Conservation (phyloP, 2,113 vertebrate species). For the Xiphias gladius region DNA sequence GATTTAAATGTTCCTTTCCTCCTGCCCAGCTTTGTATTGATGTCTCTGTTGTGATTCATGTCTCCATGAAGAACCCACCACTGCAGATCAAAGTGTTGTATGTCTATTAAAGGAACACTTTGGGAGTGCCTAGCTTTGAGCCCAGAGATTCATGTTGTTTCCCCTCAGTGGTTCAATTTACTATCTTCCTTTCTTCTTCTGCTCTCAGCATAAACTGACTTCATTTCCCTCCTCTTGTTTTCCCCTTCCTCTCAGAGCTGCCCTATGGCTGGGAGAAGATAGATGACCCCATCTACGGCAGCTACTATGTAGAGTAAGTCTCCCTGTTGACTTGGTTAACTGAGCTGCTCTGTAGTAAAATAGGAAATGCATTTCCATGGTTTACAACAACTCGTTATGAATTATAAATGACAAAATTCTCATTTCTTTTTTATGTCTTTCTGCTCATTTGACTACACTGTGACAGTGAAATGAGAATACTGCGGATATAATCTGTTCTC, state of each 20-base stretch:
- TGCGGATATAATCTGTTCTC: conserved; percentile 7
- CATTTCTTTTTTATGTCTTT: conserved; percentile 42
- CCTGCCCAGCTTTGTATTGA: conserved; percentile 31
- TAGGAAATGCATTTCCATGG: conserved; percentile 48
- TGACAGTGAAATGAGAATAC: conserved; percentile 21
- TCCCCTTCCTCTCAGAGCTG: conserved; percentile 89
- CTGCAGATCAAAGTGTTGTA: conserved; percentile 67
- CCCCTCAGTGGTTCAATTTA: conserved; percentile 60
- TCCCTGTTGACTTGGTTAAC: conserved; percentile 47
- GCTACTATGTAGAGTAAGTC: conserved; percentile 99
- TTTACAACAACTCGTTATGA: conserved; percentile 32
- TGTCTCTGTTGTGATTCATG: conserved; percentile 61
- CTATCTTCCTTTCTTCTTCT: conserved; percentile 49
- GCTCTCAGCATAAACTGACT: conserved; percentile 64
- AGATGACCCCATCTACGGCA: conserved; percentile 99
- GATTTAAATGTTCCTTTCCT: conserved; percentile 45
- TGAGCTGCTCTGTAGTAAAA: conserved; percentile 36
- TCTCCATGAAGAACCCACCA: conserved; percentile 57
- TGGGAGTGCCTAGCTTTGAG: conserved; percentile 56
- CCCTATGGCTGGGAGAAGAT: conserved; percentile 99
- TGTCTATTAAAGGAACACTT: conserved; percentile 66
- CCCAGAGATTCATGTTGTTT: conserved; percentile 65
- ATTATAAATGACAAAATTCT: conserved; percentile 53
- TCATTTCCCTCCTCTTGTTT: conserved; percentile 68
- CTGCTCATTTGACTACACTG: conserved; percentile 51